A percentile compares a stretch with the other conserved stretches of the same genome.
Evolutionary conservation across 2,888 invertebrate species (phyloP).

Genomic region (Stratiomys singularior): DNA sequence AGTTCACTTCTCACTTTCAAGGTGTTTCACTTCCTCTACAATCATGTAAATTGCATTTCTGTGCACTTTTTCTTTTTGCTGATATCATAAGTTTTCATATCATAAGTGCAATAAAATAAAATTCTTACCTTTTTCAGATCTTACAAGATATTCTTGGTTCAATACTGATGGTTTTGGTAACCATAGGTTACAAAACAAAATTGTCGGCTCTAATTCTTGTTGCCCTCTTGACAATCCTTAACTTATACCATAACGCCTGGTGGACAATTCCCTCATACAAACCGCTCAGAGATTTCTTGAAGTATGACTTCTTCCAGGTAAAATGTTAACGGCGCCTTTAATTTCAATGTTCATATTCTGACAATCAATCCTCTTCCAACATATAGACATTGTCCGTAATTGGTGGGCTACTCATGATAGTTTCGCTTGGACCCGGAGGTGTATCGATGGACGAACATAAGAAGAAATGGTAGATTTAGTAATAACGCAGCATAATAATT

Average conservation of each 20-base stretch:
- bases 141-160: constrained; percentile 93
- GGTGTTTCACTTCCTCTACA: too few relatives aligned
- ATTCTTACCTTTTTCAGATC: constrained; percentile 74
- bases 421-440: constrained; percentile 97
- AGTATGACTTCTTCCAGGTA: constrained; percentile 99
- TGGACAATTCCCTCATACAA: constrained; percentile 96
- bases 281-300: constrained; percentile 97
- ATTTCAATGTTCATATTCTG: not conserved
- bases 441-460: constrained; percentile 99
- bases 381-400: constrained; percentile 95
- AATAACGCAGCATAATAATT: constrained; percentile 23
- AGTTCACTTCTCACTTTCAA: not conserved
- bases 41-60: too few relatives aligned
- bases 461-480: constrained; percentile 78
- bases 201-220: constrained; percentile 95
- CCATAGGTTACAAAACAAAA: constrained; percentile 98
- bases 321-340: constrained; percentile 49
- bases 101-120: constrained; percentile 44
- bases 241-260: constrained; percentile 98
- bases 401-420: constrained; percentile 98
- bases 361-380: not conserved
- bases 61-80: too few relatives aligned
- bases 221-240: constrained; percentile 85
- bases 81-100: too few relatives aligned
- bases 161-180: constrained; percentile 93